Conservation (phyloP, 2,113 vertebrate genomes). For the Anarhynchus alexandrinus region DNA sequence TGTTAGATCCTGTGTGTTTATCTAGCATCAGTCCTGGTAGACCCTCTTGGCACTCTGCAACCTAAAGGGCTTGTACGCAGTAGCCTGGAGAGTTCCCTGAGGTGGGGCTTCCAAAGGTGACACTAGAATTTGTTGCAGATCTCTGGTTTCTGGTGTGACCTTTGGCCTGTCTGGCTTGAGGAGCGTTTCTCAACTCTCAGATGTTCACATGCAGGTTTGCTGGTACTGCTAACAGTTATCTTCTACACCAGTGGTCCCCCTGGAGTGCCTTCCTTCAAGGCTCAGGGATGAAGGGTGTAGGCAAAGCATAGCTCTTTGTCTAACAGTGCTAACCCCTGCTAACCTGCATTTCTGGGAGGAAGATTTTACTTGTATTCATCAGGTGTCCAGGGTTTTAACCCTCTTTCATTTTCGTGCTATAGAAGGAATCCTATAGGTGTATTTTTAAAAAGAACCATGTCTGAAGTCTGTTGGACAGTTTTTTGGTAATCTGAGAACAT, state of each 20-base stretch:
- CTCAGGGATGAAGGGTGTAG: neutral
- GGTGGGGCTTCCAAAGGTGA: neutral
- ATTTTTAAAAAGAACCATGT: neutral
- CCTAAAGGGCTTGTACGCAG: fast-evolving
- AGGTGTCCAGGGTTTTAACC: neutral
- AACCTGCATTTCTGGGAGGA: neutral
- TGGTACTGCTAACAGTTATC: neutral
- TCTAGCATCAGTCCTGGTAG: neutral
- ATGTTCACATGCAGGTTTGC: fast-evolving
- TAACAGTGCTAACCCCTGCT: neutral
- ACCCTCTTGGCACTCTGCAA: neutral
- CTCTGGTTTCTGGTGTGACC: neutral
- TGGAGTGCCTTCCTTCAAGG: neutral
- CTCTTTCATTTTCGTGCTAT: neutral
- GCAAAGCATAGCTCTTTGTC: neutral
- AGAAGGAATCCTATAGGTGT: neutral
- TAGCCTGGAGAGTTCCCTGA: neutral
- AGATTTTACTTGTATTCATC: neutral
- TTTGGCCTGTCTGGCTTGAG: neutral
- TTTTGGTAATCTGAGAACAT: neutral
- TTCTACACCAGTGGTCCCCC: neutral
- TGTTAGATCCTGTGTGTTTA: neutral
- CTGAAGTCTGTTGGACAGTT: neutral
- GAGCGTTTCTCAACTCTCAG: neutral
- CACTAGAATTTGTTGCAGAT: neutral